Evolutionary conservation across 2,797 vertebrate species (phyloP).

Genomic region (Dendrocincla tyrannina): DNA sequence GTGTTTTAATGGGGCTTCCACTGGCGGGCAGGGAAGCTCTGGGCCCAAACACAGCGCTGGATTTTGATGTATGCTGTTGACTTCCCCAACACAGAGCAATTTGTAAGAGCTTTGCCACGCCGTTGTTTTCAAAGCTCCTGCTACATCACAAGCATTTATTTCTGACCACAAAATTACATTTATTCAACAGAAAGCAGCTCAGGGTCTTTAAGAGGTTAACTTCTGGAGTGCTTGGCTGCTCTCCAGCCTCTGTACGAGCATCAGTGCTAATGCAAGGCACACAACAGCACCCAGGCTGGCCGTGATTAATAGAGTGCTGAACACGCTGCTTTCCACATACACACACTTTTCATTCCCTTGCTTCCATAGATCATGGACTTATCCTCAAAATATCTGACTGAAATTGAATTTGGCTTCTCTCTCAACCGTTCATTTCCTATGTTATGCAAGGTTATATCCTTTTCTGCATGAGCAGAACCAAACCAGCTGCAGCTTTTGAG

Average conservation of each 20-base stretch:
- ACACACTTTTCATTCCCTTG: conserved; percentile 77
- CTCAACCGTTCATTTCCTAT: conserved; percentile 88
- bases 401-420: conserved; percentile 89
- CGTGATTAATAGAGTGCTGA: conserved; percentile 85
- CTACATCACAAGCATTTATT: conserved; percentile 79
- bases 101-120: conserved; percentile 75
- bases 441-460: conserved; percentile 88
- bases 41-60: conserved; percentile 41
- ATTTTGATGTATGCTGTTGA: conserved; percentile 73
- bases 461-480: conserved; percentile 86
- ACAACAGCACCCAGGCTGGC: conserved; percentile 73
- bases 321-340: conserved; percentile 78
- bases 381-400: conserved; percentile 86
- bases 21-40: conserved; percentile 66
- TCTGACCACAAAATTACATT: conserved; percentile 81
- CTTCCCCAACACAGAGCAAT: conserved; percentile 75
- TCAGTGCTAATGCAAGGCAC: conserved; percentile 72
- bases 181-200: conserved; percentile 79
- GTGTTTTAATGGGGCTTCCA: conserved; percentile 55
- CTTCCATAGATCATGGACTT: conserved; percentile 83
- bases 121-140: conserved; percentile 76
- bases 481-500: conserved; percentile 84
- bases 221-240: conserved; percentile 78
- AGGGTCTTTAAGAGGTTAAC: conserved; percentile 84
- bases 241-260: conserved; percentile 75